Evolutionary conservation across 2,888 invertebrate genomes (phyloP).

Genomic region (Beris chalybata): DNA sequence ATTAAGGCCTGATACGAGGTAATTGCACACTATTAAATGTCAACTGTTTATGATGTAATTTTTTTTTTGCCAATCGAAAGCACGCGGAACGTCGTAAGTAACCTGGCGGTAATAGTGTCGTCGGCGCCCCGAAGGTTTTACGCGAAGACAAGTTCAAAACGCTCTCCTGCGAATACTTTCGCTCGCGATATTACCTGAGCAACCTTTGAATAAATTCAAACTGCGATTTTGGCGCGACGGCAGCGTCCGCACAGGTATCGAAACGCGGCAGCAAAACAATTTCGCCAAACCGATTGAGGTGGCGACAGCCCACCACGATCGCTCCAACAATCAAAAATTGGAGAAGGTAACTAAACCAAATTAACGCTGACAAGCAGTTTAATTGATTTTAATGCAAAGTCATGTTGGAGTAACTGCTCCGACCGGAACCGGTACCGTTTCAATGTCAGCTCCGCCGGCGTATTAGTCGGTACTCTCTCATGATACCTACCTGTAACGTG

Average conservation of each 20-base stretch:
- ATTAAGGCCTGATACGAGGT: constrained; percentile 8
- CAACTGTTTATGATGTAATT: constrained; percentile 15
- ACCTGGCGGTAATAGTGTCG: too few species aligned
- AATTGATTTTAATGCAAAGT: constrained; percentile 2
- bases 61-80: neutral
- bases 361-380: constrained; percentile 2
- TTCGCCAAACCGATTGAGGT: too few species aligned
- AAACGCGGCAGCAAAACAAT: too few species aligned
- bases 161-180: too few species aligned
- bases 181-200: too few species aligned
- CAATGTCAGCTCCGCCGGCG: constrained; percentile 24
- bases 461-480: neutral
- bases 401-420: neutral
- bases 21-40: constrained; percentile 13
- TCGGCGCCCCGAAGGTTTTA: too few species aligned
- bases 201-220: too few species aligned
- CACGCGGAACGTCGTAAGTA: too few species aligned
- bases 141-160: too few species aligned
- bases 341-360: constrained; percentile 12
- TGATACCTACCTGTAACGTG: constrained; percentile 1
- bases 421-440: constrained; percentile 28
- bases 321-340: constrained; percentile 18
- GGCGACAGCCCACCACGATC: too few species aligned
- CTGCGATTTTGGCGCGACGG: too few species aligned
- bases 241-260: too few species aligned